These are phyloP conservation scores for Lathamus discolor DNA, from an alignment of 2,113 vertebrate genomes.

Conservation along the genomic window DNA sequence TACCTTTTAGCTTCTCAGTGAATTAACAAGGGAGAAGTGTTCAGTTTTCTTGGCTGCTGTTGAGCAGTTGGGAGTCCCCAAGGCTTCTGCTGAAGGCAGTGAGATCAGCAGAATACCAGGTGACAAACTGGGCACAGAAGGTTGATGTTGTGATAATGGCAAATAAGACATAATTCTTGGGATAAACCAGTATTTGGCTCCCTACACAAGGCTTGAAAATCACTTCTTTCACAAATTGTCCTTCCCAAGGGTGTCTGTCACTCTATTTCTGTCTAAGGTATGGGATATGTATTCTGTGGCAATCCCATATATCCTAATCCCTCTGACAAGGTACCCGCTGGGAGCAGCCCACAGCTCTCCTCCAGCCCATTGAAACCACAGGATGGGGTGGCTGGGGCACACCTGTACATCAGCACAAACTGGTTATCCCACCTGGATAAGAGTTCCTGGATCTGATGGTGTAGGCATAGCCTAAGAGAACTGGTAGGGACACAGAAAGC, in stretches of 20 bases:
- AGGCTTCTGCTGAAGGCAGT: background rate
- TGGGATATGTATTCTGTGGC: background rate
- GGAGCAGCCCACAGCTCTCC: background rate
- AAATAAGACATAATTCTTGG: background rate
- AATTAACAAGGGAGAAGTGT: background rate
- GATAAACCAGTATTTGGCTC: background rate
- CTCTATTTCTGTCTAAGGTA: background rate
- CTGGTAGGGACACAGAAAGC: background rate
- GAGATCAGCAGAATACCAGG: background rate
- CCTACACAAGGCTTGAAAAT: background rate
- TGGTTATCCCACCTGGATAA: background rate
- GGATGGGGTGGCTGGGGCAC: background rate
- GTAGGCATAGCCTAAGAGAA: background rate
- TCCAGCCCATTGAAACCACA: background rate
- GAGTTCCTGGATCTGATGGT: background rate
- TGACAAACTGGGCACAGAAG: background rate
- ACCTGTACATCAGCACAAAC: background rate
- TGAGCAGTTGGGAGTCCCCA: background rate
- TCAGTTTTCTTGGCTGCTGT: background rate
- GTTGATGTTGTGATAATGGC: background rate
- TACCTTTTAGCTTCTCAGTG: background rate
- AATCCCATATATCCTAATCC: background rate
- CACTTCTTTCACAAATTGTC: background rate
- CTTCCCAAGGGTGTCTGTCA: background rate
- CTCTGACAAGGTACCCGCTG: background rate